Evolutionary conservation across 2,888 invertebrate genomes (phyloP).

Genomic region (Clusia tigrina): DNA sequence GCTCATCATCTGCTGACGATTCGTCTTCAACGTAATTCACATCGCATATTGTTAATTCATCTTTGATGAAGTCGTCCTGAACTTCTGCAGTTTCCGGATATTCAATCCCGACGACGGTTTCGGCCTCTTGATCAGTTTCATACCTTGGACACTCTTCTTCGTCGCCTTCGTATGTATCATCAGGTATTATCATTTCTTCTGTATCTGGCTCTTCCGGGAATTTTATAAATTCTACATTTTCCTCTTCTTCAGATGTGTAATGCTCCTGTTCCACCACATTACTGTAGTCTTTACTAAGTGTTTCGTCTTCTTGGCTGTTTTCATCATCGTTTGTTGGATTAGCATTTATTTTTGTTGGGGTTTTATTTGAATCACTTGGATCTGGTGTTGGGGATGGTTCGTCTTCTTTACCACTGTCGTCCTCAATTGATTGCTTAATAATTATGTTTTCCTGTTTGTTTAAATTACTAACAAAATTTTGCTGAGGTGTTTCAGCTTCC

Average conservation of each 20-base stretch:
- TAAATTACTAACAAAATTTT: too few relatives aligned
- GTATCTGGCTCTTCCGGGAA: conserved; percentile 33
- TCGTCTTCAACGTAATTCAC: too few relatives aligned
- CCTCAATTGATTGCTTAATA: too few relatives aligned
- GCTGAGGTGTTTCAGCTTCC: not conserved
- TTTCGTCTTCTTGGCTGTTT: not conserved
- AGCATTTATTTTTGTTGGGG: not conserved
- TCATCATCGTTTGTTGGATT: not conserved
- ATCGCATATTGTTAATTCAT: too few relatives aligned
- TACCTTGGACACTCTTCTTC: not conserved
- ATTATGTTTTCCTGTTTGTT: not conserved
- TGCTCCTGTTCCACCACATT: too few relatives aligned
- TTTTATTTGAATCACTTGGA: not conserved
- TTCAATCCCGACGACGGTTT: not conserved
- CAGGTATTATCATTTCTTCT: conserved; percentile 35
- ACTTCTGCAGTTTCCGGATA: too few relatives aligned
- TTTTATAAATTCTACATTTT: conserved; percentile 37
- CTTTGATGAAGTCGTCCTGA: too few relatives aligned
- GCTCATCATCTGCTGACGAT: too few relatives aligned
- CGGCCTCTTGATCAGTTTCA: conserved; percentile 1
- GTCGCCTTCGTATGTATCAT: conserved; percentile 35
- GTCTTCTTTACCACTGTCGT: not conserved
- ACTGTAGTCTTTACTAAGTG: too few relatives aligned
- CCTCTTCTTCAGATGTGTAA: too few relatives aligned
- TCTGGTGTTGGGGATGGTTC: not conserved